Conservation (phyloP, 2,113 vertebrate genomes). For the Catharus minimus region DNA sequence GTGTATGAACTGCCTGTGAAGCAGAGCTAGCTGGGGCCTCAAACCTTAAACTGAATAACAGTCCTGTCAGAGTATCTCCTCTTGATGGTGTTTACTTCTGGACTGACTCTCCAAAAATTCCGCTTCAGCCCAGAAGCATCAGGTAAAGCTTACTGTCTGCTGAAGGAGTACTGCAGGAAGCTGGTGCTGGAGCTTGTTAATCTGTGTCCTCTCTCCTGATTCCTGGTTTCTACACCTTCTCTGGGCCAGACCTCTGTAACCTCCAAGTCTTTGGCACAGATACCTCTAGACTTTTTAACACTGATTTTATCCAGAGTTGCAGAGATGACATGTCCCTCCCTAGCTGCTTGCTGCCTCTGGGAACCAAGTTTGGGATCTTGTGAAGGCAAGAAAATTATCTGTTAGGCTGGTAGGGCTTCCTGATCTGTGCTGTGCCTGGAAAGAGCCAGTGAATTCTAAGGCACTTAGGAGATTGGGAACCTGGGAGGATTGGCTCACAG, state of each 20-base stretch:
- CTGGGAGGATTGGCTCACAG: neutral
- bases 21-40: neutral
- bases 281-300: neutral
- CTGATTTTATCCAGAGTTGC: neutral
- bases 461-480: neutral
- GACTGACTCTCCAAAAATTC: neutral
- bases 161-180: neutral
- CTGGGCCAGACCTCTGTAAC: neutral
- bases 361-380: neutral
- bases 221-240: neutral
- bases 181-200: neutral
- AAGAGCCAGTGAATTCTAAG: neutral
- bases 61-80: neutral
- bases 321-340: neutral
- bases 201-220: neutral
- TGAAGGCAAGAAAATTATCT: neutral
- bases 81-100: neutral
- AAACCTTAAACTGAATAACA: neutral
- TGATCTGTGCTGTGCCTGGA: neutral
- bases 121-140: neutral
- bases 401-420: neutral
- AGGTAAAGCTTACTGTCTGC: neutral
- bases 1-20: neutral
- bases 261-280: neutral
- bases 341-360: neutral